A percentile compares a stretch with the other conserved stretches of the same genome.
These are phyloP conservation scores for Athene noctua DNA, from an alignment of 2,113 vertebrate genomes.

Conservation along the genomic window DNA sequence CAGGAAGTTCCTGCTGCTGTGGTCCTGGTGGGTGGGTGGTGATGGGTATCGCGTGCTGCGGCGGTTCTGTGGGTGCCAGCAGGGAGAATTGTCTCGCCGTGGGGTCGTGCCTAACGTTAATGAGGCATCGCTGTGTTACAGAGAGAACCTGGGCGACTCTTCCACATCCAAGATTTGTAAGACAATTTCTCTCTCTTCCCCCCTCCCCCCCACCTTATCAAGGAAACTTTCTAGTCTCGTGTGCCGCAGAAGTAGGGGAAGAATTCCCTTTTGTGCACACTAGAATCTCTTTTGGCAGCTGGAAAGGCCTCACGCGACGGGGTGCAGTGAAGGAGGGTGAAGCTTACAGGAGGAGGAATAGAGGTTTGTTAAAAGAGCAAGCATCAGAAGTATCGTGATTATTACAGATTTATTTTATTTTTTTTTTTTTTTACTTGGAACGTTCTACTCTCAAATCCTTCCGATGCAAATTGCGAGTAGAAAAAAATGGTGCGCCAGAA, in stretches of 20 bases:
- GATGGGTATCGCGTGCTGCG: rapidly evolving
- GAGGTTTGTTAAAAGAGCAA: rapidly evolving
- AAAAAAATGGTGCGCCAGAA: rapidly evolving
- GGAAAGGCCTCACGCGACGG: rapidly evolving
- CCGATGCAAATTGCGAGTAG: rapidly evolving
- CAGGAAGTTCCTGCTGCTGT: background rate
- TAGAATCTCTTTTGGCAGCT: background rate
- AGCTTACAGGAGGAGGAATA: background rate
- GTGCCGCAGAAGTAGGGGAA: background rate
- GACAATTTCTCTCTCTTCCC: too few species aligned
- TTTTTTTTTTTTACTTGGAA: background rate
- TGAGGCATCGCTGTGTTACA: background rate
- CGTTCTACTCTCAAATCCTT: rapidly evolving
- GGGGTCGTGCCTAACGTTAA: rapidly evolving
- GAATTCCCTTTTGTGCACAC: background rate
- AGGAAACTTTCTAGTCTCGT: background rate
- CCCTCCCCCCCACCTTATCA: background rate
- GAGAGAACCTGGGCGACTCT: rapidly evolving
- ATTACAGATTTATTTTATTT: too few species aligned
- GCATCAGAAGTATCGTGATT: rapidly evolving
- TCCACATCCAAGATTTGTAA: background rate
- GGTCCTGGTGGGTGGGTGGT: rapidly evolving
- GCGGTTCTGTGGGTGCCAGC: rapidly evolving
- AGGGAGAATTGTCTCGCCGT: rapidly evolving
- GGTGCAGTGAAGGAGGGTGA: background rate